A percentile compares a stretch with the other conserved stretches of the same genome.
Conservation (phyloP, 2,797 vertebrate species). For the Cyclopterus lumpus region DNA sequence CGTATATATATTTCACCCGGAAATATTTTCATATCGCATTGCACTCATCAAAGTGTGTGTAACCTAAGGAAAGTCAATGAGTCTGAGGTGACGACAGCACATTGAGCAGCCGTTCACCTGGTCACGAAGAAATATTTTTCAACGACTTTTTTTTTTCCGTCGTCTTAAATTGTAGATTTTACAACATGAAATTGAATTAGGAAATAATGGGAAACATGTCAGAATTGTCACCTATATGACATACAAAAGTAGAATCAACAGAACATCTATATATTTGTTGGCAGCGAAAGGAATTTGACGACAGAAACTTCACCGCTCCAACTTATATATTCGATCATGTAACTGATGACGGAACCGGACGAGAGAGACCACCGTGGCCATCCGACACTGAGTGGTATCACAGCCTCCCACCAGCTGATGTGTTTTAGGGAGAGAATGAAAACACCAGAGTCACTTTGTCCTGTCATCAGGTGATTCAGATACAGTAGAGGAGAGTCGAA, state of each 20-base stretch:
- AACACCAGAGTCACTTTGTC: slow-evolving; percentile 23
- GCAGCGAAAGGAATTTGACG: neutral
- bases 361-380: neutral
- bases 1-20: slow-evolving; percentile 27
- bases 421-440: slow-evolving; percentile 24
- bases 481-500: neutral
- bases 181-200: neutral
- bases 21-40: slow-evolving; percentile 48
- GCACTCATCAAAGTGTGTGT: slow-evolving; percentile 16
- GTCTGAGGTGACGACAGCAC: slow-evolving; percentile 49
- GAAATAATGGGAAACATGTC: neutral
- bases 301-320: neutral
- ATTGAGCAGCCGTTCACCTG: slow-evolving; percentile 49
- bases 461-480: slow-evolving; percentile 53
- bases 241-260: neutral
- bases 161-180: neutral
- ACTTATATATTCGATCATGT: slow-evolving; percentile 13
- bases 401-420: slow-evolving; percentile 13
- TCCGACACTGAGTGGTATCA: neutral
- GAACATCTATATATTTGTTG: neutral
- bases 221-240: neutral
- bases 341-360: slow-evolving; percentile 16
- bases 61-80: slow-evolving; percentile 20
- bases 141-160: neutral
- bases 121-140: neutral